A percentile compares a stretch with the other conserved stretches of the same genome.
phyloP scores from a whole-genome alignment of 2,797 vertebrate genomes.

The Gymnothorax javanicus region DNA sequence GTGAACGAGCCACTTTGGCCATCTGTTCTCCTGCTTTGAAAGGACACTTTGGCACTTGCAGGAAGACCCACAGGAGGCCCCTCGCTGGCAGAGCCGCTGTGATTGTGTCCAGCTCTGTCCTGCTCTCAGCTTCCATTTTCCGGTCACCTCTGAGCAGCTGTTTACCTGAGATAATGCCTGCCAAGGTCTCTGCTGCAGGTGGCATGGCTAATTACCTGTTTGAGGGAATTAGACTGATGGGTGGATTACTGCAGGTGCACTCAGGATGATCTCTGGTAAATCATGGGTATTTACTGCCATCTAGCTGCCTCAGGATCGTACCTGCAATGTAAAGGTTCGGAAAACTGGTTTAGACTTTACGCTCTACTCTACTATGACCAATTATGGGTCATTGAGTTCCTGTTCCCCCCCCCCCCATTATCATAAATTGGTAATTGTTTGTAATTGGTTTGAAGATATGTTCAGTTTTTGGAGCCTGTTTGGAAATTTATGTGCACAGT shows the following conservation, averaged over 20 bases:
- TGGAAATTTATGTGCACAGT: neutral
- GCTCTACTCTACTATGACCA: neutral
- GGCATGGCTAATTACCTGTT: neutral
- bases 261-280: neutral
- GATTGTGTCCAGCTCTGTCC: neutral
- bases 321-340: neutral
- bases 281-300: constrained; percentile 28
- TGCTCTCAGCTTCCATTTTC: neutral
- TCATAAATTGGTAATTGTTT: neutral
- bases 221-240: neutral
- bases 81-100: neutral
- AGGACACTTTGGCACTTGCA: neutral
- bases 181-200: neutral
- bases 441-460: neutral
- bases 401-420: neutral
- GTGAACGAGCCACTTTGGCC: neutral
- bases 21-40: constrained; percentile 6
- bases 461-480: neutral
- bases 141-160: constrained; percentile 19
- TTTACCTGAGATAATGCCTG: constrained; percentile 16
- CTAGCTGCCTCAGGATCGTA: constrained; percentile 27
- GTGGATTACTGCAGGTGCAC: constrained; percentile 18
- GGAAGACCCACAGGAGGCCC: neutral
- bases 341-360: neutral
- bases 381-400: neutral